These are phyloP conservation scores for Pseudomyrmex concolor DNA, from an alignment of 1,140 invertebrate genomes.

Conservation along the genomic window DNA sequence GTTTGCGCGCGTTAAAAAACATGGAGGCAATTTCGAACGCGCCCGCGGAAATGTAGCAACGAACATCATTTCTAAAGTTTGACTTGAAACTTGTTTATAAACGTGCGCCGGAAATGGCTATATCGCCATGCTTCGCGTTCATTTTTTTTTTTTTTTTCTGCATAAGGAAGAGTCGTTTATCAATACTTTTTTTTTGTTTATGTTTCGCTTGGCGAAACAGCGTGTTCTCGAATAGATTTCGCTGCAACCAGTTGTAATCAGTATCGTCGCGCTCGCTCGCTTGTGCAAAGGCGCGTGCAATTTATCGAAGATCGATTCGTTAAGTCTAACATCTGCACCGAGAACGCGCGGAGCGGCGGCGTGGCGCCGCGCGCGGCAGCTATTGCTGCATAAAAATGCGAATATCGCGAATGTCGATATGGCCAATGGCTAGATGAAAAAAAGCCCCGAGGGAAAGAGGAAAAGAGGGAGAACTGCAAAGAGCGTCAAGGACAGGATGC, in stretches of 20 bases:
- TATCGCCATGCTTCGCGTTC: too few species aligned
- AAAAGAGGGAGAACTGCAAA: conserved; percentile 44
- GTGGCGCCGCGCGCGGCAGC: conserved; percentile 2
- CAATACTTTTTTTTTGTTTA: conserved; percentile 22
- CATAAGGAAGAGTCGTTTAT: neutral
- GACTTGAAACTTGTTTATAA: conserved; percentile 27
- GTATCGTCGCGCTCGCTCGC: conserved; percentile 22
- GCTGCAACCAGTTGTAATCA: conserved; percentile 37
- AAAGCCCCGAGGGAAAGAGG: conserved; percentile 14
- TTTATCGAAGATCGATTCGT: conserved; percentile 57
- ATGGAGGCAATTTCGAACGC: neutral
- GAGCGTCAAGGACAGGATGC: conserved; percentile 25
- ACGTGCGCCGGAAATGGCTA: conserved; percentile 22
- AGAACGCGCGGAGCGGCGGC: neutral
- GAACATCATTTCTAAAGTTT: conserved; percentile 36
- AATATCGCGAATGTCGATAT: conserved; percentile 16
- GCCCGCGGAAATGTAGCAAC: neutral
- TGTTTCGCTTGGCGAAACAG: conserved; percentile 13
- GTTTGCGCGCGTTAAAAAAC: conserved; percentile 6
- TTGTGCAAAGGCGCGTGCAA: conserved; percentile 46
- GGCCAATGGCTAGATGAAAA: conserved; percentile 60
- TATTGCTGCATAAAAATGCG: conserved; percentile 57
- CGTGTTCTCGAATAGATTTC: conserved; percentile 16
- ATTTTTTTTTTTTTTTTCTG: neutral
- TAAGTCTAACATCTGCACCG: conserved; percentile 53